Percentiles rank a stretch among this genome's conserved stretches.
Evolutionary conservation across 2,888 invertebrate genomes (phyloP).

Genomic region (Lutraria lutraria): DNA sequence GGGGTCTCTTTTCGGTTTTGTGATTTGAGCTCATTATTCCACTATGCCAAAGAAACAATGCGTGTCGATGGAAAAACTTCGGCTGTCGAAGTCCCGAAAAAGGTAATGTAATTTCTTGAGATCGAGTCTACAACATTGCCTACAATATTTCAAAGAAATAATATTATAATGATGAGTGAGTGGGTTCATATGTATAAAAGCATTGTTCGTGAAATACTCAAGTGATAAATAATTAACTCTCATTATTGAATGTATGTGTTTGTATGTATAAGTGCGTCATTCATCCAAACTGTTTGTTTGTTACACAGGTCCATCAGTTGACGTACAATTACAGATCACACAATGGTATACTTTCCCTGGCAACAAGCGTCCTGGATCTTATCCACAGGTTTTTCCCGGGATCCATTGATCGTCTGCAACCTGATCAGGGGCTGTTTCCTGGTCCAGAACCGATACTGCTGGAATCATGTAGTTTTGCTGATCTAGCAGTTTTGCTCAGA

Average conservation of each 20-base stretch:
- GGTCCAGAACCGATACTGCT: slow-evolving; percentile 82
- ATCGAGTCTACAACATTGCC: too few species aligned
- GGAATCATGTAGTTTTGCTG: slow-evolving; percentile 80
- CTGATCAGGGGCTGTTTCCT: slow-evolving; percentile 82
- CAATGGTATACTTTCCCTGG: slow-evolving; percentile 82
- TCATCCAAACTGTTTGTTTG: too few species aligned
- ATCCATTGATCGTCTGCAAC: slow-evolving; percentile 82
- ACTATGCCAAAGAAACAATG: slow-evolving; percentile 76
- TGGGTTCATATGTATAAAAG: too few species aligned
- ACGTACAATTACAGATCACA: slow-evolving; percentile 84
- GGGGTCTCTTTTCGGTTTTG: slow-evolving; percentile 83
- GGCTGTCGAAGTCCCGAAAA: slow-evolving; percentile 74
- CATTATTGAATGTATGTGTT: too few species aligned
- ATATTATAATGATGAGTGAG: background rate
- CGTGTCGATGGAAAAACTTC: slow-evolving; percentile 69
- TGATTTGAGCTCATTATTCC: slow-evolving; percentile 81
- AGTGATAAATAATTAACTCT: too few species aligned
- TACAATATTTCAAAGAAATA: too few species aligned
- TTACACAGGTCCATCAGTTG: slow-evolving; percentile 76
- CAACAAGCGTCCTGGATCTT: slow-evolving; percentile 81
- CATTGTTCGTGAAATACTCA: too few species aligned
- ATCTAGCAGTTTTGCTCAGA: slow-evolving; percentile 76
- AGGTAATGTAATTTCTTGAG: slow-evolving; percentile 38
- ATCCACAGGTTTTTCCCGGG: slow-evolving; percentile 83
- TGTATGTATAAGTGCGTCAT: too few species aligned